Evolutionary conservation across 2,113 vertebrate species (phyloP).

Genomic region (Oenanthe melanoleuca): DNA sequence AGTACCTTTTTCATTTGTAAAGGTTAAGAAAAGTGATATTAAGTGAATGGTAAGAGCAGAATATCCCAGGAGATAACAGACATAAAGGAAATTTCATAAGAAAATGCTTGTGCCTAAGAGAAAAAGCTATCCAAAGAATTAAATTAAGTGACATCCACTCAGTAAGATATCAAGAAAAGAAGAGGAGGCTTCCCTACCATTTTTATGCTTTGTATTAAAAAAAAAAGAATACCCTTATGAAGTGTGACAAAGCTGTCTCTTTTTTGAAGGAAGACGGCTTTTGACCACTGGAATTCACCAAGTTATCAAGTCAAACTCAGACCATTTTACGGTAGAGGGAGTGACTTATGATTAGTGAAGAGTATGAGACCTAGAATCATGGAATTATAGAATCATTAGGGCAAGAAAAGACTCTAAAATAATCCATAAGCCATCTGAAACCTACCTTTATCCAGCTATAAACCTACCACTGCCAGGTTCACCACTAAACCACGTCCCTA

Average conservation of each 20-base stretch:
- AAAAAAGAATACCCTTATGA: rapidly evolving
- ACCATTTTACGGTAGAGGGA: background rate
- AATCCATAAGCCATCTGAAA: too few species aligned
- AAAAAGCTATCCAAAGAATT: background rate
- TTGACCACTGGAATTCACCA: background rate
- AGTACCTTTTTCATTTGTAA: background rate
- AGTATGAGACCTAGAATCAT: background rate
- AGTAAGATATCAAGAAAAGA: background rate
- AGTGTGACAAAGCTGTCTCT: background rate
- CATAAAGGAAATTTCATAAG: background rate
- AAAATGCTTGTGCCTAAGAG: background rate
- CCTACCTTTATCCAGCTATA: background rate
- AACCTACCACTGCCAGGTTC: background rate
- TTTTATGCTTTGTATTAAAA: background rate
- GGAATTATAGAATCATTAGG: background rate
- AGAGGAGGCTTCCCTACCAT: background rate
- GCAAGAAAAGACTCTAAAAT: background rate
- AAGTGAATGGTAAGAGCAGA: background rate
- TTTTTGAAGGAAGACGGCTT: background rate
- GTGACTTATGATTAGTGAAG: background rate
- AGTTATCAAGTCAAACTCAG: background rate
- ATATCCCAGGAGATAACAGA: background rate
- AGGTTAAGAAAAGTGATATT: background rate
- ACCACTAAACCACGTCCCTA: background rate
- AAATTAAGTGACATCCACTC: background rate